Conservation (phyloP, 2,888 invertebrate species). For the Netelia virgata region DNA sequence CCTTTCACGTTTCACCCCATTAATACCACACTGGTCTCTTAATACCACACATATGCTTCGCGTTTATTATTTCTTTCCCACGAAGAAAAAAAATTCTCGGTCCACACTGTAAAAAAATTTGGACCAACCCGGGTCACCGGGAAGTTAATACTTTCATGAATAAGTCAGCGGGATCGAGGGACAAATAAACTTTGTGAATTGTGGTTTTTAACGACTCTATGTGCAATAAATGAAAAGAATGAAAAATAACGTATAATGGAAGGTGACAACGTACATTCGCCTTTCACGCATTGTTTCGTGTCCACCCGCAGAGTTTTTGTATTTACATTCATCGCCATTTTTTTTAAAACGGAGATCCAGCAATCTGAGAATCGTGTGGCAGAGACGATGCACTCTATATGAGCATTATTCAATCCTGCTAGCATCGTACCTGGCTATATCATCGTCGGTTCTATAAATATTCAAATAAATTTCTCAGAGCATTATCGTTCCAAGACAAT, state of each 20-base stretch:
- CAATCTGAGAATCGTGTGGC: not conserved
- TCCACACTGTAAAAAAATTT: not conserved
- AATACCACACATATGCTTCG: conserved; percentile 29
- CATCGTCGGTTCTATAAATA: too few species aligned
- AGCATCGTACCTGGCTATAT: too few species aligned
- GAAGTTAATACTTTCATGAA: conserved; percentile 33
- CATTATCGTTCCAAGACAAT: not conserved
- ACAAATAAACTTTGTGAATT: not conserved
- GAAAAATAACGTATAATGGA: not conserved
- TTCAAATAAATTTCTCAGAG: too few species aligned
- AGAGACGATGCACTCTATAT: not conserved
- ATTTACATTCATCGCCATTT: not conserved
- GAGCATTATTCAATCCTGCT: too few species aligned
- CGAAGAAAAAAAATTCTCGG: conserved; percentile 39
- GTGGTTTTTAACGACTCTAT: not conserved
- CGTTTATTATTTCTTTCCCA: conserved; percentile 55
- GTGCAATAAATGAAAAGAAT: not conserved
- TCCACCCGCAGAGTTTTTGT: conserved; percentile 19
- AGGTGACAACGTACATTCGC: not conserved
- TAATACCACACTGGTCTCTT: conserved; percentile 25
- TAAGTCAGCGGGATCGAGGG: conserved; percentile 10
- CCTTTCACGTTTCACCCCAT: conserved; percentile 60
- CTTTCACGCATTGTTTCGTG: conserved; percentile 9
- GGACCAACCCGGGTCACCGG: not conserved
- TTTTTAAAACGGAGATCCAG: not conserved